phyloP scores from a whole-genome alignment of 2,888 invertebrate species.

The Drosophila phalerata region DNA sequence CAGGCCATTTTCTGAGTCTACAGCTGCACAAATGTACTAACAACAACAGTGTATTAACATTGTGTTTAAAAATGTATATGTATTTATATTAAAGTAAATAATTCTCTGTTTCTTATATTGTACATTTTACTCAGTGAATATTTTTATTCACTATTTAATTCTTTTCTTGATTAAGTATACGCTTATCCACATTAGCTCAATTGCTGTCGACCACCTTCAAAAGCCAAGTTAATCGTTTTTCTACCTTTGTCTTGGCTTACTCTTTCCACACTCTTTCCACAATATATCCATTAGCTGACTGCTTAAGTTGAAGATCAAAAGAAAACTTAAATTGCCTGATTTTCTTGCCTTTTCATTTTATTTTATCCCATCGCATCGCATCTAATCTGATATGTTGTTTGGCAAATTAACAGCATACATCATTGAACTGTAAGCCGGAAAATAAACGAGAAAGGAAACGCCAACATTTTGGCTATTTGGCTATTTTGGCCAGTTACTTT shows the following conservation, averaged over 20 bases:
- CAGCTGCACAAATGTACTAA: background rate
- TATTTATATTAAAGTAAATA: background rate
- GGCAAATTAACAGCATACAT: constrained; percentile 70
- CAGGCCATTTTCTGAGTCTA: background rate
- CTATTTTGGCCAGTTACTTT: constrained; percentile 6
- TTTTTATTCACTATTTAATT: background rate
- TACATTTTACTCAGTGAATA: too few relatives aligned
- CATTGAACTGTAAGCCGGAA: constrained; percentile 55
- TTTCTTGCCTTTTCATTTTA: background rate
- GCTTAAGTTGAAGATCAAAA: constrained; percentile 20
- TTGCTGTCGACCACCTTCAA: constrained; percentile 9
- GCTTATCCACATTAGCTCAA: constrained; percentile 6
- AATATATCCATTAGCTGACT: background rate
- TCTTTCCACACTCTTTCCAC: background rate
- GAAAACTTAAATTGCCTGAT: constrained; percentile 12
- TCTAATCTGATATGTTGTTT: constrained; percentile 44
- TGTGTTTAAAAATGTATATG: background rate
- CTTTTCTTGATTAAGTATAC: background rate
- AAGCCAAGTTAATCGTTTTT: constrained; percentile 10
- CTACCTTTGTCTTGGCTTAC: constrained; percentile 4
- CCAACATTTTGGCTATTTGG: constrained; percentile 23
- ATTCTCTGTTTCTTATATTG: too few relatives aligned
- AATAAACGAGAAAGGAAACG: constrained; percentile 13
- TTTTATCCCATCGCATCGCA: background rate
- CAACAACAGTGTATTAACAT: background rate